phyloP scores from a whole-genome alignment of 2,113 vertebrate species.

The Donacobius atricapilla region DNA sequence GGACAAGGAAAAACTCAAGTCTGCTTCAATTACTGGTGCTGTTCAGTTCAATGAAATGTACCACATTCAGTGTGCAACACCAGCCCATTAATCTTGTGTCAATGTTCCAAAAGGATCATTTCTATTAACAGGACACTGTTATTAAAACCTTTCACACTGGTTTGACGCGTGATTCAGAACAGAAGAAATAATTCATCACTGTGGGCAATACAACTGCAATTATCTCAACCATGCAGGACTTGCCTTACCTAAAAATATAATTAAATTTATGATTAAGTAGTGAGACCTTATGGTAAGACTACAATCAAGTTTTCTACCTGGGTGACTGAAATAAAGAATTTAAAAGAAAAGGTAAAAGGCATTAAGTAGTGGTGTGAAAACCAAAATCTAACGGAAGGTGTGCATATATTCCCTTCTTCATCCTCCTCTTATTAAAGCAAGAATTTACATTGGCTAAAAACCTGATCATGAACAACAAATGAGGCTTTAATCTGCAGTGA shows the following conservation, averaged over 20 bases:
- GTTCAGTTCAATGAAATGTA: not conserved
- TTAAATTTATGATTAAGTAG: not conserved
- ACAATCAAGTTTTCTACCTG: not conserved
- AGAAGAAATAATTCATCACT: constrained; percentile 4
- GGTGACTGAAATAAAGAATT: not conserved
- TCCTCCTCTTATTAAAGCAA: not conserved
- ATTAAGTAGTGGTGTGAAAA: not conserved
- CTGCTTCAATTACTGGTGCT: not conserved
- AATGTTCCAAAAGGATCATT: not conserved
- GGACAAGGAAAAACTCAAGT: not conserved
- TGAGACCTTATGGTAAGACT: not conserved
- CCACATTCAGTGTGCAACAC: not conserved
- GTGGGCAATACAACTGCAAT: not conserved
- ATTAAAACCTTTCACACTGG: constrained; percentile 3
- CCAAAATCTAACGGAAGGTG: not conserved
- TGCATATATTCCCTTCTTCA: not conserved
- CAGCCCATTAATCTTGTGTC: not conserved
- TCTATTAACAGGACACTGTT: not conserved
- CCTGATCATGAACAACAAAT: not conserved
- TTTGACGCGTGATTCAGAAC: not conserved
- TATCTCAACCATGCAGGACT: not conserved
- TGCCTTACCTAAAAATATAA: not conserved
- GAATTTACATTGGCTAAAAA: not conserved
- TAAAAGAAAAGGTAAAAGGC: not conserved
- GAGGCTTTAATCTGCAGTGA: not conserved